These are phyloP conservation scores for Drosophila virilis DNA, from an alignment of 1,140 invertebrate genomes.

Conservation along the genomic window DNA sequence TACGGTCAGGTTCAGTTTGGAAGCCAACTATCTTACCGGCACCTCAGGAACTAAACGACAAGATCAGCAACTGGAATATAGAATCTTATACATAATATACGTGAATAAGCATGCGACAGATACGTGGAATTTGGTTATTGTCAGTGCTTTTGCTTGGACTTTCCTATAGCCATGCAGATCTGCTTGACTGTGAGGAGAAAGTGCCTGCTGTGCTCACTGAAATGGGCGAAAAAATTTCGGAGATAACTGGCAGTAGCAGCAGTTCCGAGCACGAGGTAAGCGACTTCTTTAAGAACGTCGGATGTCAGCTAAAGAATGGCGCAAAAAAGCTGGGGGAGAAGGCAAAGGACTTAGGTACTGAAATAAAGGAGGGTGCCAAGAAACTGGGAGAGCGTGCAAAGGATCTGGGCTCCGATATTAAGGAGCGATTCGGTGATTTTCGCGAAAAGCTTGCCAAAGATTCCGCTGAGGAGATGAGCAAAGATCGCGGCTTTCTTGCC, in stretches of 20 bases:
- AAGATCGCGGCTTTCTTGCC: constrained; percentile 58
- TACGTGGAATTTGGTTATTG: constrained; percentile 36
- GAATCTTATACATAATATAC: neutral
- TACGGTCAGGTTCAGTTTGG: constrained; percentile 56
- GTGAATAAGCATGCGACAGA: constrained; percentile 33
- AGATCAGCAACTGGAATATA: constrained; percentile 23
- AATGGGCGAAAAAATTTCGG: constrained; percentile 56
- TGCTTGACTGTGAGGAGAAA: constrained; percentile 74
- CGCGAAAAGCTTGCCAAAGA: constrained; percentile 72
- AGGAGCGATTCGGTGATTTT: constrained; percentile 71
- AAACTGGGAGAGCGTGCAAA: constrained; percentile 73
- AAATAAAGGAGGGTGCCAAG: constrained; percentile 72
- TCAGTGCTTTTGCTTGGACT: constrained; percentile 34
- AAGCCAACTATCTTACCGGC: constrained; percentile 14
- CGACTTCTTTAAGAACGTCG: constrained; percentile 75
- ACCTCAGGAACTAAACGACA: constrained; percentile 8
- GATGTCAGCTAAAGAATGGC: constrained; percentile 75
- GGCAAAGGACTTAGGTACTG: constrained; percentile 64
- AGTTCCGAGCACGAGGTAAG: constrained; percentile 72
- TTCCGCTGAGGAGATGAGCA: constrained; percentile 61
- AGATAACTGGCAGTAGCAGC: constrained; percentile 48
- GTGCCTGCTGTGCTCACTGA: constrained; percentile 49
- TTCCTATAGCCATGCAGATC: constrained; percentile 42
- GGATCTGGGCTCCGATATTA: constrained; percentile 63
- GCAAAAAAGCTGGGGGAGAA: constrained; percentile 65